Percentiles rank a stretch among this genome's conserved stretches.
Conservation (phyloP, 2,888 invertebrate species). For the Silvanus unidentatus region DNA sequence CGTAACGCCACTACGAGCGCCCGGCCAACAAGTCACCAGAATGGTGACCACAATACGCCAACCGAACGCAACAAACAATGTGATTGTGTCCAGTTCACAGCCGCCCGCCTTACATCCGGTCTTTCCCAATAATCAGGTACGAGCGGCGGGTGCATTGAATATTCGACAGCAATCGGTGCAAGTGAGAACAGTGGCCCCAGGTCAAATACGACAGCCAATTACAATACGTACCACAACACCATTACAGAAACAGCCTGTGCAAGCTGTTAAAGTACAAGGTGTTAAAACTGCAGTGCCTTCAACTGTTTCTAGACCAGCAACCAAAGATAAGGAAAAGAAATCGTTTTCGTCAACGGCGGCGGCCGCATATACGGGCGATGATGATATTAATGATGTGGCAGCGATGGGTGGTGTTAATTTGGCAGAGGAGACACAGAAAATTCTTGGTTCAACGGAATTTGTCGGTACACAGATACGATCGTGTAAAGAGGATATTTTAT, state of each 20-base stretch:
- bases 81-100: constrained; percentile 44
- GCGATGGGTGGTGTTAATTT: constrained; percentile 99
- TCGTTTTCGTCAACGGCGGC: constrained; percentile 43
- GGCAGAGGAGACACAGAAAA: constrained; percentile 91
- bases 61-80: constrained; percentile 33
- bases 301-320: constrained; percentile 45
- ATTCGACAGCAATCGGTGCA: constrained; percentile 18
- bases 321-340: constrained; percentile 70
- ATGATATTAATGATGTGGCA: constrained; percentile 97
- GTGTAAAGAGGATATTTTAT: constrained; percentile 88
- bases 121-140: constrained; percentile 30
- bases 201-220: constrained; percentile 25
- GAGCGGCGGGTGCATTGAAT: constrained; percentile 21
- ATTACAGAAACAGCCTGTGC: constrained; percentile 37
- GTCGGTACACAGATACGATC: constrained; percentile 75
- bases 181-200: constrained; percentile 32
- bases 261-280: constrained; percentile 42
- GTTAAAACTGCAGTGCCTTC: constrained; percentile 53
- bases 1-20: constrained; percentile 46
- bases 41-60: constrained; percentile 44
- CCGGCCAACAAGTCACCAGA: constrained; percentile 36
- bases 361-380: constrained; percentile 56
- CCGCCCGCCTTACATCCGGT: constrained; percentile 47
- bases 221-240: constrained; percentile 38
- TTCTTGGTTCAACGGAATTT: constrained; percentile 75